Conservation (phyloP, 2,888 invertebrate genomes). For the Eremobia ochroleuca region DNA sequence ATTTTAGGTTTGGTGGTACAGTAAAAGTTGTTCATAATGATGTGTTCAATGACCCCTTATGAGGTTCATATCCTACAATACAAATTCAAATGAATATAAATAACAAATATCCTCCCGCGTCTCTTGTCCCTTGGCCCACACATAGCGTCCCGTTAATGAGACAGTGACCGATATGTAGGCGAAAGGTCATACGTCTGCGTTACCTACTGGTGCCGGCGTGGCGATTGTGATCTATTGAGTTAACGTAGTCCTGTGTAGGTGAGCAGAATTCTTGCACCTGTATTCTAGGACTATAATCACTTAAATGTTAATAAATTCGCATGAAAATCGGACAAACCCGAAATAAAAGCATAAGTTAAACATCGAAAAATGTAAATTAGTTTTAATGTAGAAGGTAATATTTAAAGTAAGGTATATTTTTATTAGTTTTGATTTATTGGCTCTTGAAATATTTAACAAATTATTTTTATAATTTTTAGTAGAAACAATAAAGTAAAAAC, state of each 20-base stretch:
- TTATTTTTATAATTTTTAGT: background rate
- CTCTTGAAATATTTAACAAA: background rate
- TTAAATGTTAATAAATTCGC: background rate
- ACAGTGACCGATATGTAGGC: slow-evolving; percentile 87
- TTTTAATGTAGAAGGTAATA: background rate
- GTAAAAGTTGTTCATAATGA: too few relatives aligned
- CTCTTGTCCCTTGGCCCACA: slow-evolving; percentile 49
- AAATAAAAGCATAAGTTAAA: background rate
- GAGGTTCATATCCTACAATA: too few relatives aligned
- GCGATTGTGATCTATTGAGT: slow-evolving; percentile 48
- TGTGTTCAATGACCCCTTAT: too few relatives aligned
- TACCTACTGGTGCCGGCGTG: slow-evolving; percentile 54
- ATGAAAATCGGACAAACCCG: background rate
- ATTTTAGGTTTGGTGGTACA: too few relatives aligned
- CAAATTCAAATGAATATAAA: too few relatives aligned
- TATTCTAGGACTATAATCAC: too few relatives aligned
- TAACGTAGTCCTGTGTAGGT: slow-evolving; percentile 7
- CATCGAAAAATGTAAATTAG: background rate
- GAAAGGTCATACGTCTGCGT: slow-evolving; percentile 80
- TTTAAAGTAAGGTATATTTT: background rate
- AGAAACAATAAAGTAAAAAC: background rate
- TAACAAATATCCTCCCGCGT: background rate
- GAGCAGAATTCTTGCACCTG: background rate
- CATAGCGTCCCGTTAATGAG: slow-evolving; percentile 86
- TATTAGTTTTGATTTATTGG: background rate